Base-by-base conservation (phyloP, 2,888 invertebrate genomes). In the Danaus chrysippus region DNA sequence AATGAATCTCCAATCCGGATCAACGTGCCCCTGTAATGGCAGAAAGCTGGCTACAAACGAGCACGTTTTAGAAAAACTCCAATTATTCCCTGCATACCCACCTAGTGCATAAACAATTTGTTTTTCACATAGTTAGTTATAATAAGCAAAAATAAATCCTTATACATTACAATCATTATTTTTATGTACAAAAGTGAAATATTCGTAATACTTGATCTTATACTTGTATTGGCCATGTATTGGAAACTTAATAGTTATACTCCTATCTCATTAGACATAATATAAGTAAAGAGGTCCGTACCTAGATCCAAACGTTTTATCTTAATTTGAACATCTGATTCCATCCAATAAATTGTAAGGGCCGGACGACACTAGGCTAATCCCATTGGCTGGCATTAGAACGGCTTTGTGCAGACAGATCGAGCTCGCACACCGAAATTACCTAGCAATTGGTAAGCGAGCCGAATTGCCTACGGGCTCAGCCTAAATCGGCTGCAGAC, bases 1-100 rank as follows among this genome's bases (percentile, higher is more conserved):
- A 91, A 91, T 91, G 91, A 91, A 91, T 91, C 91, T 87, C 83
- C 85, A 83, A 89, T 90, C 90, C 91, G 91, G 91, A 91, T 91
- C 89, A 91, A 73, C 75, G 78, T 77, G 78, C 81, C 82, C 83
- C 82, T 81, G 82, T 86, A 83, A 84, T 83, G 81, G 85, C 72
- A 76, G 79, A 79, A 75, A 81, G 81, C 75, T 77, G 82, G 78
- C 75, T 79, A 82, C 84, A 81, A 86, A 84, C 84, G 83, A 84
- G 79, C 70, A 73, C 46, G 81, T 82, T 78, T 82, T 84, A 82
- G 79, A 86, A 89, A 87, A 87, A 82, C 83, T 83, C 83, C 83
- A 81, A 87, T 85, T 86, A 82, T 83, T 46, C 54, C 53, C 42
- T 79, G 77, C 74, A 75, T 5, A 34, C 70, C 70, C 68, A 65